Evolutionary conservation across 1,140 invertebrate species (phyloP).

Genomic region (Solenopsis invicta): DNA sequence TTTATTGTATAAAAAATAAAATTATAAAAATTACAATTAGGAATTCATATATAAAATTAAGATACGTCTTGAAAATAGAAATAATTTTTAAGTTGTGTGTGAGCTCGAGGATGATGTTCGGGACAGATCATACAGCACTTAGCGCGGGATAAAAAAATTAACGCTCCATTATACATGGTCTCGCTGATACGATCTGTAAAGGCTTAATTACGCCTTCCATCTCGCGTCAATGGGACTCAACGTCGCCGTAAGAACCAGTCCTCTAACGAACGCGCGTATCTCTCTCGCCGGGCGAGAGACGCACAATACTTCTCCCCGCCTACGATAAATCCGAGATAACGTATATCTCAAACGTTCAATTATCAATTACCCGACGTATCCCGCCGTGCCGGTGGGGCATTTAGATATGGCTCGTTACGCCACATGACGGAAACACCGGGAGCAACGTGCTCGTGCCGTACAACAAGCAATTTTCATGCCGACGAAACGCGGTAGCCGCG

Average conservation of each 20-base stretch:
- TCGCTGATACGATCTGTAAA: constrained; percentile 28
- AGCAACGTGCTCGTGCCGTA: constrained; percentile 51
- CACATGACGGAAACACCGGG: constrained; percentile 49
- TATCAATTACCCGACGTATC: constrained; percentile 71
- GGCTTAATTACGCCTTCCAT: constrained; percentile 48
- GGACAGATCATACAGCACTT: background rate
- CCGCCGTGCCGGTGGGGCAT: background rate
- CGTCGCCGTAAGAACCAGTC: constrained; percentile 46
- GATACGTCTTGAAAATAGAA: background rate
- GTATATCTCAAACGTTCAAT: constrained; percentile 65
- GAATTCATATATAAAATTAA: background rate
- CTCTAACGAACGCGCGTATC: constrained; percentile 24
- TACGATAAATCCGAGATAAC: constrained; percentile 52
- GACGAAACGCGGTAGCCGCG: constrained; percentile 63
- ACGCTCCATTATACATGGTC: background rate
- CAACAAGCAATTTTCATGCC: constrained; percentile 65
- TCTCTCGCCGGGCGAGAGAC: background rate
- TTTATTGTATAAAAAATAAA: background rate
- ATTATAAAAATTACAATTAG: background rate
- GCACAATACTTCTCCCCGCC: constrained; percentile 37
- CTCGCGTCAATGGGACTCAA: constrained; percentile 31
- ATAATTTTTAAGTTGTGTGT: background rate
- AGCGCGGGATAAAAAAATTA: constrained; percentile 14
- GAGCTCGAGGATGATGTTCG: background rate
- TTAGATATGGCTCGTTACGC: constrained; percentile 55